phyloP scores from a whole-genome alignment of 2,797 vertebrate genomes.

The Microchirus variegatus region DNA sequence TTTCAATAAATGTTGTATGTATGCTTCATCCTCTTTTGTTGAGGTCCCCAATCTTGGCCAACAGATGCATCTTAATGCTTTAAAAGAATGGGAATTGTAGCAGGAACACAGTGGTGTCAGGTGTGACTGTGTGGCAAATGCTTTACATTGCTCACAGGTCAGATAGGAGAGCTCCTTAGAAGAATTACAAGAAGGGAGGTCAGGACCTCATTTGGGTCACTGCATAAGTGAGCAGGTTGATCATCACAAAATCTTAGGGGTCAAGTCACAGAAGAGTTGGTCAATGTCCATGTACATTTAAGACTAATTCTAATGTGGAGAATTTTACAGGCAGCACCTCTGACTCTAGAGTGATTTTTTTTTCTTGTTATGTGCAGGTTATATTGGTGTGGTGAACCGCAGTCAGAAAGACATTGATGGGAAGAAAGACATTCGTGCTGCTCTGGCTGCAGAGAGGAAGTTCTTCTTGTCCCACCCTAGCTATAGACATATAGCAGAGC shows the following conservation, averaged over 20 bases:
- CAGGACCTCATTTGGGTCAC: neutral
- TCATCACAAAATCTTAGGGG: neutral
- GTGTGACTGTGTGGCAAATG: neutral
- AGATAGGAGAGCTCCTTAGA: neutral
- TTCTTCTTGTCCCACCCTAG: slow-evolving; percentile 96
- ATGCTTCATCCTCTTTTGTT: no score
- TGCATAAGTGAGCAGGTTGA: neutral
- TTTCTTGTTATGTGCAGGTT: slow-evolving; percentile 79
- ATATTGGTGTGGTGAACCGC: slow-evolving; percentile 96
- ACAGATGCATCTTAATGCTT: neutral
- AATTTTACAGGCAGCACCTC: slow-evolving; percentile 2
- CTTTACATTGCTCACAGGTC: neutral
- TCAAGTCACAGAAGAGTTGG: neutral
- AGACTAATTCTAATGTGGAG: neutral
- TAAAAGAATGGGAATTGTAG: neutral
- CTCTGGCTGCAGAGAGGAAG: slow-evolving; percentile 93
- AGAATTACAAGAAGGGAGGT: neutral
- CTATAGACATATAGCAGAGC: slow-evolving; percentile 95
- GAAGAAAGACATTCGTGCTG: slow-evolving; percentile 93
- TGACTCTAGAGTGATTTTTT: neutral
- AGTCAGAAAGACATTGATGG: slow-evolving; percentile 99
- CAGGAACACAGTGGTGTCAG: neutral
- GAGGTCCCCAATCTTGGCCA: no score
- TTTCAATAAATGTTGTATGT: no score
- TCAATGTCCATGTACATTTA: neutral